phyloP scores from a whole-genome alignment of 2,888 invertebrate genomes.

The Amblyjoppa fuscipennis region DNA sequence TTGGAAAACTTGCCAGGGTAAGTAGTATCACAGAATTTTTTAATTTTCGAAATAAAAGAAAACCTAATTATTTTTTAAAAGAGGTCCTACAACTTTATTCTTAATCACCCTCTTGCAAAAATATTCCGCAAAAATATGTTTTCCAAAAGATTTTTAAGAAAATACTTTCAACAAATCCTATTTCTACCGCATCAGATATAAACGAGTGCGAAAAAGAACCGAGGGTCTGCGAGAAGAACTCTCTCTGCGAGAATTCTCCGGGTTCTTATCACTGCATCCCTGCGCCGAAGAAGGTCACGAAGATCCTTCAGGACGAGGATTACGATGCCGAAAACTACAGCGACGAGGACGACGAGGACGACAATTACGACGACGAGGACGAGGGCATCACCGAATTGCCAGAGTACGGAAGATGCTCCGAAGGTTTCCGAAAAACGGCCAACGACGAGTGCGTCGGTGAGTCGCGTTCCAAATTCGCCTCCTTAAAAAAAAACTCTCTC shows the following conservation, averaged over 20 bases:
- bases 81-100: not conserved
- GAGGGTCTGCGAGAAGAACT: constrained; percentile 71
- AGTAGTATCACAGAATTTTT: constrained; percentile 38
- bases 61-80: not conserved
- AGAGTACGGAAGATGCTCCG: constrained; percentile 78
- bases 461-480: constrained; percentile 45
- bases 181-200: constrained; percentile 85
- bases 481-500: not conserved
- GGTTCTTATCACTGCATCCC: constrained; percentile 84
- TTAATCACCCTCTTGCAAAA: too few relatives aligned
- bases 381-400: constrained; percentile 78
- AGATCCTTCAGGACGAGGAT: constrained; percentile 78
- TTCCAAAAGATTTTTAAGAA: too few relatives aligned
- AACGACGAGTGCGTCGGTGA: constrained; percentile 85
- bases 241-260: constrained; percentile 85
- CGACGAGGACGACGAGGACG: constrained; percentile 73
- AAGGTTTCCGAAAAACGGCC: constrained; percentile 85
- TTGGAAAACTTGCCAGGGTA: constrained; percentile 81
- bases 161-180: not conserved
- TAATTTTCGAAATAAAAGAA: not conserved
- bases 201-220: constrained; percentile 87
- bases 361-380: constrained; percentile 63
- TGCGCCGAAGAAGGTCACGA: constrained; percentile 76
- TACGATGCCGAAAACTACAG: constrained; percentile 78
- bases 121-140: too few relatives aligned